These are phyloP conservation scores for Saccostrea cuccullata DNA, from an alignment of 1,140 invertebrate species.

Conservation along the genomic window DNA sequence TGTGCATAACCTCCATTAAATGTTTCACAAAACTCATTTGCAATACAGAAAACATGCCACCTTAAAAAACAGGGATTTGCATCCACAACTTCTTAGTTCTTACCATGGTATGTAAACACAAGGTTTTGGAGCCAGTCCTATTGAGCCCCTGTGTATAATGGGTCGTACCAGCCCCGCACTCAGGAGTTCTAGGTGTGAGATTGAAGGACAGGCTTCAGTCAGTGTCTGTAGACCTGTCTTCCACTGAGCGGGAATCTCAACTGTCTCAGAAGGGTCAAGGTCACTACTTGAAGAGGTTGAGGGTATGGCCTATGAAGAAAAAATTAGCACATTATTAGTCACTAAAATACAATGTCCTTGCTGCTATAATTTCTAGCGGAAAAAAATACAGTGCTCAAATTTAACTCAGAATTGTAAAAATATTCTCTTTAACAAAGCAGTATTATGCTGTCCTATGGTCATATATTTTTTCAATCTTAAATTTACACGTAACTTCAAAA, in stretches of 20 bases:
- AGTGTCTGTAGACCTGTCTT: conserved; percentile 38
- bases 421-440: too few relatives aligned
- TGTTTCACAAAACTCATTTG: too few relatives aligned
- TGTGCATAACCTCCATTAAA: too few relatives aligned
- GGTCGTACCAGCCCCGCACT: conserved; percentile 52
- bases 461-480: too few relatives aligned
- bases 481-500: too few relatives aligned
- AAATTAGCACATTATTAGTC: not conserved
- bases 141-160: conserved; percentile 49
- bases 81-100: not conserved
- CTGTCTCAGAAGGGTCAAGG: not conserved
- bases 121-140: conserved; percentile 39
- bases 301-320: not conserved
- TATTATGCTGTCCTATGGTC: too few relatives aligned
- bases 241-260: not conserved
- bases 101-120: conserved; percentile 49
- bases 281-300: not conserved
- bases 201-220: conserved; percentile 35
- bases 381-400: too few relatives aligned
- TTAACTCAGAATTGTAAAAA: too few relatives aligned
- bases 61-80: too few relatives aligned
- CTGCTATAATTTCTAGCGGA: too few relatives aligned
- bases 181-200: conserved; percentile 50
- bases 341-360: not conserved
- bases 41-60: too few relatives aligned